Evolutionary conservation across 2,113 vertebrate species (phyloP), one percentile per base, ranked within the genome.

Genomic region (Tachycineta bicolor): DNA sequence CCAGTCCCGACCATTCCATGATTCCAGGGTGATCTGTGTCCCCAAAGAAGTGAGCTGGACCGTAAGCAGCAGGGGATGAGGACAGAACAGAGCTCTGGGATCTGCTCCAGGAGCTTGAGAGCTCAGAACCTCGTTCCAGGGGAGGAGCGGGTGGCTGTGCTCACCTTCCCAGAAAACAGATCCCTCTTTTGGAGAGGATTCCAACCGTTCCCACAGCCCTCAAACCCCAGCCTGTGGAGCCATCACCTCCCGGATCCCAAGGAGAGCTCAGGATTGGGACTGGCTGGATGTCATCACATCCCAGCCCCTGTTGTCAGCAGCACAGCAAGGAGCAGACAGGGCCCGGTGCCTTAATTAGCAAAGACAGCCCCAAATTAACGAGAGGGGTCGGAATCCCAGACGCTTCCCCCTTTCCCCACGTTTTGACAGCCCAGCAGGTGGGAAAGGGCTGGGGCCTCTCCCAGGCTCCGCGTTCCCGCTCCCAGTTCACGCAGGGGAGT

Each of bases 381-480:
- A 78, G 47, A 47, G 47, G 64, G 55, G 15, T 11, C 53, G 84
- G 64, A 87, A 53, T 39, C 18, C 44, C 59, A 77, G 74, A 65
- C 34, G 9, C 14, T 83, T 73, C 43, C 79, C 76, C 89, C 6
- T 16, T 31, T 69, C 52, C 89, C 84, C 63, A 53, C 55, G n/a
- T 46, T 87, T n/a, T 95, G 84, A 96, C 94, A 96, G 81, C 89
- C 33, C 91, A 65, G 94, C 89, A 5, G 86, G 96, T 15, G 70
- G 91, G 80, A 47, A 60, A 60, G 53, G 69, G 49, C 83, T 12
- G 78, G 65, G 41, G 75, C 49, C 46, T 63, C 77, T 77, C 89
- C 65, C 6, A 8, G 31, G 25, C 83, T 63, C 84, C 75, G 2
- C 12, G 0, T 26, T 2, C 81, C 91, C 49, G 0, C 43, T 46